Percentiles rank a stretch among this genome's conserved stretches.
These are phyloP conservation scores for Cheilosia pagana DNA, from an alignment of 2,888 invertebrate genomes.

Conservation along the genomic window DNA sequence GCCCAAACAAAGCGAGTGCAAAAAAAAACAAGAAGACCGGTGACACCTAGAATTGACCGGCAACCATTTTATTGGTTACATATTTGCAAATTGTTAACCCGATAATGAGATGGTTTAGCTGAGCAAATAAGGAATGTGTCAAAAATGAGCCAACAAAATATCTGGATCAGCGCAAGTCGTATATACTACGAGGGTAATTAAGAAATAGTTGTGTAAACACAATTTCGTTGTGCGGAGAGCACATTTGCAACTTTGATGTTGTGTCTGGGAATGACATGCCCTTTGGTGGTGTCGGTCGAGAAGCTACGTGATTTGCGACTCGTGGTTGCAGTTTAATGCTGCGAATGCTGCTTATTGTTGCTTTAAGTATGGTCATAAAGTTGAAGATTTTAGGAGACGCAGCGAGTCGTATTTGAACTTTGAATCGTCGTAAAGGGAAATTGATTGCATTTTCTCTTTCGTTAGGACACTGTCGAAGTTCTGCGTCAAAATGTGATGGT, in stretches of 20 bases:
- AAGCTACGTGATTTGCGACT: conserved; percentile 11
- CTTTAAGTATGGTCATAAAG: not conserved
- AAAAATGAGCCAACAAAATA: not conserved
- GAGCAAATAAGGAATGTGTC: conserved; percentile 19
- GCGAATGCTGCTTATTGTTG: not conserved
- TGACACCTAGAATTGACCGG: conserved; percentile 16
- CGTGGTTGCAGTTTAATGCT: not conserved
- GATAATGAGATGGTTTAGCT: conserved; percentile 11
- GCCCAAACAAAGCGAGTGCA: conserved; percentile 6
- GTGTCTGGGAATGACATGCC: conserved; percentile 21
- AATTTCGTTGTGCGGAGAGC: not conserved
- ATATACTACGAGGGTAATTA: not conserved
- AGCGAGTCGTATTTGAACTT: not conserved
- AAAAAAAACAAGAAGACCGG: not conserved
- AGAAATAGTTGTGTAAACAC: not conserved
- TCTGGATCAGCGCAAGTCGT: conserved; percentile 2
- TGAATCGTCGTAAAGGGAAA: not conserved
- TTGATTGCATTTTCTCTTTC: not conserved
- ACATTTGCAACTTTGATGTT: conserved; percentile 1
- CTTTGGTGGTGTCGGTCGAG: conserved; percentile 36
- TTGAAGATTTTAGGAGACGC: not conserved
- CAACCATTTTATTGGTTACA: conserved; percentile 7
- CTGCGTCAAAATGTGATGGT: not conserved
- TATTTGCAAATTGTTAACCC: conserved; percentile 37
- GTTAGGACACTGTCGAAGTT: not conserved